Evolutionary conservation across 2,797 vertebrate genomes (phyloP).

Genomic region (Myripristis jacobus): DNA sequence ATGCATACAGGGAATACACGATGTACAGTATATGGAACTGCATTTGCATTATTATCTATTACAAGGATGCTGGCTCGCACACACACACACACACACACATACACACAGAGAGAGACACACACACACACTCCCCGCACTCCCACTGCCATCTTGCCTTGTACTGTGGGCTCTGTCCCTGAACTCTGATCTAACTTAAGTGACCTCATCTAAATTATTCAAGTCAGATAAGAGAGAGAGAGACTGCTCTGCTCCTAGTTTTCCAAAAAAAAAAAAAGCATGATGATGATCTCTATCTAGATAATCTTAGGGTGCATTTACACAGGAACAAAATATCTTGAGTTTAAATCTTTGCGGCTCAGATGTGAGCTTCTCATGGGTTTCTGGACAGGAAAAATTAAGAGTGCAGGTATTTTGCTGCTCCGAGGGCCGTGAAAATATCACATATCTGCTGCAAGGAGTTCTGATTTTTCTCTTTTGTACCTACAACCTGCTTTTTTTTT

Average conservation of each 20-base stretch:
- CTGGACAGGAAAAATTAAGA: background rate
- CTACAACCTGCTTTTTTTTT: constrained; percentile 28
- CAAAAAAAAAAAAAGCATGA: constrained; percentile 28
- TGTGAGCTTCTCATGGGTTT: background rate
- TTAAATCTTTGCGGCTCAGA: background rate
- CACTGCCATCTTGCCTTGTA: constrained; percentile 61
- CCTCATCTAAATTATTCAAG: constrained; percentile 50
- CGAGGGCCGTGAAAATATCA: constrained; percentile 10
- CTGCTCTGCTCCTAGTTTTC: constrained; percentile 41
- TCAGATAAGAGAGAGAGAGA: constrained; percentile 12
- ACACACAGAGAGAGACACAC: constrained; percentile 13
- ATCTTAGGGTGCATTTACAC: constrained; percentile 10
- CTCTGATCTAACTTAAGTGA: constrained; percentile 55
- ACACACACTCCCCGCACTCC: background rate
- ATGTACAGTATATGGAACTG: constrained; percentile 26
- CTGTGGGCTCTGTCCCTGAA: constrained; percentile 44
- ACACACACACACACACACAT: constrained; percentile 15
- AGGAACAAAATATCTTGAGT: background rate
- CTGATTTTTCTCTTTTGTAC: constrained; percentile 6
- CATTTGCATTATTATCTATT: background rate
- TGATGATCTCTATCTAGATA: constrained; percentile 14
- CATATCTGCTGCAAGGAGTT: background rate
- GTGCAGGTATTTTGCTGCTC: background rate
- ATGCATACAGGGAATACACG: constrained; percentile 31
- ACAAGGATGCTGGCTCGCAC: constrained; percentile 11